These are phyloP conservation scores for Himantopus leucocephalus DNA, from an alignment of 2,113 vertebrate genomes.

Conservation along the genomic window DNA sequence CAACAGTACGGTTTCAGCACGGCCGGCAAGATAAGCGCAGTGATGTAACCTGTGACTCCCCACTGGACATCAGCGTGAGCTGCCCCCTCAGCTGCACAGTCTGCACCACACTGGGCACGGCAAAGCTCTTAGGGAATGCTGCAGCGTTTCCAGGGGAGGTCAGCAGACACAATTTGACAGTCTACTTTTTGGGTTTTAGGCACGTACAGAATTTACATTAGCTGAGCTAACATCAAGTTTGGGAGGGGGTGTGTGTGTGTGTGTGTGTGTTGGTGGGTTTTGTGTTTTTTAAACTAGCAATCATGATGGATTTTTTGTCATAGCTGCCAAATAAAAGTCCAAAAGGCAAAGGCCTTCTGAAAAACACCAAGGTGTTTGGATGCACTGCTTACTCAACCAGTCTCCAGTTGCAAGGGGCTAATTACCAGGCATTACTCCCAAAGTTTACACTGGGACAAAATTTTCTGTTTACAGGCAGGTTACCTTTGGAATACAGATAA, in stretches of 20 bases:
- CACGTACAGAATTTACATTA: accelerated
- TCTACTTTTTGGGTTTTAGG: neutral
- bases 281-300: neutral
- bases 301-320: neutral
- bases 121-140: neutral
- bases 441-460: neutral
- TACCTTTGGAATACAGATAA: constrained; percentile 29
- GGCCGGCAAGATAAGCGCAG: accelerated
- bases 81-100: neutral
- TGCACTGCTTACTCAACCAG: neutral
- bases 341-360: constrained; percentile 29
- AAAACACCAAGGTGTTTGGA: neutral
- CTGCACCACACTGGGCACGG: neutral
- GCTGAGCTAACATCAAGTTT: neutral
- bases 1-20: neutral
- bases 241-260: too few species aligned
- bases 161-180: neutral
- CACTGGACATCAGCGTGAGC: accelerated
- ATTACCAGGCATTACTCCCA: neutral
- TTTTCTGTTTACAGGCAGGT: neutral
- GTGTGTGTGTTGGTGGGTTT: neutral
- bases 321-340: neutral
- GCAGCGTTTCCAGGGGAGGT: neutral
- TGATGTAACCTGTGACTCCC: accelerated
- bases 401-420: neutral